phyloP scores from a whole-genome alignment of 2,888 invertebrate genomes.

The Tipula helvola region DNA sequence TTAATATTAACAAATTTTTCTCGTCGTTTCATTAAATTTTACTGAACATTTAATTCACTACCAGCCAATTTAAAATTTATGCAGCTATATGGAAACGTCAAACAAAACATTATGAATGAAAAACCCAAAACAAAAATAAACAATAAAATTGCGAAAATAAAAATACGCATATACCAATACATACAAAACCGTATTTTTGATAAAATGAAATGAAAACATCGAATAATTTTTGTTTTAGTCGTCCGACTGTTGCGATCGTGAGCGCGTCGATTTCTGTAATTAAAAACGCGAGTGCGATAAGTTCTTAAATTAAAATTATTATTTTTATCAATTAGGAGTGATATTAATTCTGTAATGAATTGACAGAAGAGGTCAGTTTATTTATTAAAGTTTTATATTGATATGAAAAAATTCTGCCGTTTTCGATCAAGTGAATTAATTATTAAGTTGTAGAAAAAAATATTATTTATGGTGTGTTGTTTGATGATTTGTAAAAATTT shows the following conservation, averaged over 20 bases:
- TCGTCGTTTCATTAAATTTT: too few species aligned
- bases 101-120: neutral
- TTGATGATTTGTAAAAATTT: neutral
- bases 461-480: neutral
- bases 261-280: neutral
- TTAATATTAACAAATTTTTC: too few species aligned
- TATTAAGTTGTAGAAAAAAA: neutral
- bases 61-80: neutral
- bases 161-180: neutral
- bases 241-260: neutral
- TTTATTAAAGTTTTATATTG: neutral
- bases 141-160: neutral
- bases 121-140: neutral
- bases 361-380: neutral
- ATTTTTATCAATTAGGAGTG: neutral
- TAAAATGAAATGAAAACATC: neutral
- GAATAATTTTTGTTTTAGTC: neutral
- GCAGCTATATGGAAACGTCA: too few species aligned
- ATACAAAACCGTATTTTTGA: neutral
- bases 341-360: neutral
- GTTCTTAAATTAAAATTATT: neutral
- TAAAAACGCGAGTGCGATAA: neutral
- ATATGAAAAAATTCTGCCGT: neutral
- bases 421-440: neutral
- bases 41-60: neutral